Conservation (phyloP, 2,113 vertebrate genomes). For the Piaya cayana region DNA sequence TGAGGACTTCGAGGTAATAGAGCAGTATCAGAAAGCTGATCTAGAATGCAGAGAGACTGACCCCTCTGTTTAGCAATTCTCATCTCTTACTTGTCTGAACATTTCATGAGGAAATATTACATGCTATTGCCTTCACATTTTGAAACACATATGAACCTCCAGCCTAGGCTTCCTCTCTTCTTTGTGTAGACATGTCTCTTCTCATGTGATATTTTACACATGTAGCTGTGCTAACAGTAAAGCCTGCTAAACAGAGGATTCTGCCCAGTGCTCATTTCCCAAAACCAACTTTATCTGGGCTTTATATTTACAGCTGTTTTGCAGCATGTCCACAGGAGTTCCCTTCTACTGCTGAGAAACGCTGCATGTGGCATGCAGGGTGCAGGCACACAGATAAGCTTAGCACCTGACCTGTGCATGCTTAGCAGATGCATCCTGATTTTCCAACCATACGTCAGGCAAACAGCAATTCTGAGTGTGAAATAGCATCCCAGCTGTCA, state of each 20-base stretch:
- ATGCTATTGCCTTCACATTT: background rate
- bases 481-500: background rate
- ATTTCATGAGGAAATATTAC: background rate
- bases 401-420: background rate
- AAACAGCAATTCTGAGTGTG: background rate
- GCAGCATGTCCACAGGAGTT: background rate
- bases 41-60: background rate
- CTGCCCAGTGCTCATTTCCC: background rate
- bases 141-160: background rate
- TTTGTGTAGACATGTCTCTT: background rate
- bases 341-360: background rate
- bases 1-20: background rate
- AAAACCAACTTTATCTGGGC: background rate
- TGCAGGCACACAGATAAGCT: background rate
- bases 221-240: background rate
- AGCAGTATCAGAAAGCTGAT: background rate
- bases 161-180: background rate
- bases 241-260: background rate
- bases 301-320: background rate
- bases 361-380: fast-evolving
- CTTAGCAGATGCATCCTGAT: background rate
- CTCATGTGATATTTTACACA: background rate
- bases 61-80: fast-evolving
- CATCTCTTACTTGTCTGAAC: background rate
- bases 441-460: background rate